phyloP scores from a whole-genome alignment of 1,140 invertebrate species.

The Manduca sexta region DNA sequence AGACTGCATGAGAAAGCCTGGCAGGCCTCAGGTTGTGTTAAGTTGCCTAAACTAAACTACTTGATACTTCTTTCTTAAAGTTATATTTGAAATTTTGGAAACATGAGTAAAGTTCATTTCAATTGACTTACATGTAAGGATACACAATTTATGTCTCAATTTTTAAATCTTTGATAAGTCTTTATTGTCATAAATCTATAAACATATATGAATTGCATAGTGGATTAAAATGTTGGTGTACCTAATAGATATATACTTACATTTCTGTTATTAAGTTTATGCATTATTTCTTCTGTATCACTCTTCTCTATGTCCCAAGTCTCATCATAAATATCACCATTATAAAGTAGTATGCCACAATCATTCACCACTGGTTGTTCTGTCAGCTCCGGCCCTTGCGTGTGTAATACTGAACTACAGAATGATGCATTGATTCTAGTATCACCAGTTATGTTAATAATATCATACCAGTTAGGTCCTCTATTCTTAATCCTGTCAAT shows the following conservation, averaged over 20 bases:
- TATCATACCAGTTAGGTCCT: constrained; percentile 46
- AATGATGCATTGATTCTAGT: constrained; percentile 28
- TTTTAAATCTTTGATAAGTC: too few species aligned
- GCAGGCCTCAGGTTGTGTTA: too few species aligned
- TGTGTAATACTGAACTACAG: constrained; percentile 59
- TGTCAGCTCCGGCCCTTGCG: constrained; percentile 47
- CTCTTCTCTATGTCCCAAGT: constrained; percentile 32
- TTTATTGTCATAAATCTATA: too few species aligned
- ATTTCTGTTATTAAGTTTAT: constrained; percentile 27
- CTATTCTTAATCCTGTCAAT: constrained; percentile 48
- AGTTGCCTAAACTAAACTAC: too few species aligned
- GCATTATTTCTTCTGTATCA: constrained; percentile 47
- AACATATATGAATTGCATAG: too few species aligned
- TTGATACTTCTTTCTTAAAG: too few species aligned
- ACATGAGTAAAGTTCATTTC: too few species aligned
- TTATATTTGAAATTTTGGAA: too few species aligned
- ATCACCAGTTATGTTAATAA: constrained; percentile 16
- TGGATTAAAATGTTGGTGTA: too few species aligned
- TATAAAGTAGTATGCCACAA: constrained; percentile 56
- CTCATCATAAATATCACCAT: constrained; percentile 69
- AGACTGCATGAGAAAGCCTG: too few species aligned
- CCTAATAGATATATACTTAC: constrained; percentile 28
- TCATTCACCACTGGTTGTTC: constrained; percentile 55
- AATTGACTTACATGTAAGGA: too few species aligned
- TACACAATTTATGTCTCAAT: too few species aligned